Percentiles rank a stretch among this genome's conserved stretches.
Conservation (phyloP, 2,797 vertebrate genomes). For the Pipistrellus nathusii region DNA sequence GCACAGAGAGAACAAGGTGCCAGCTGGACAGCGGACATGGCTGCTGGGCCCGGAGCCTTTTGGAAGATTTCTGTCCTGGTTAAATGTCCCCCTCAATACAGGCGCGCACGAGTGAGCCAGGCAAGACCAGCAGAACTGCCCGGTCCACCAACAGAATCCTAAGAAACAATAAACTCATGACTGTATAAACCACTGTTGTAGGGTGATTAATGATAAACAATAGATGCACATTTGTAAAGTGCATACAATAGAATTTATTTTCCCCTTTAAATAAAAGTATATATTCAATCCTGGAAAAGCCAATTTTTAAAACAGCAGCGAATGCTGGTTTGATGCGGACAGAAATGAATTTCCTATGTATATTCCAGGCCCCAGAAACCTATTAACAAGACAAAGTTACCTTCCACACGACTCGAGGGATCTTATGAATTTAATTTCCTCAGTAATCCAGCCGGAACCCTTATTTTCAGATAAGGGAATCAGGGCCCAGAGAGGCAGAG, state of each 20-base stretch:
- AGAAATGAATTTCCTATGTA: neutral
- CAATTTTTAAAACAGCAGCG: neutral
- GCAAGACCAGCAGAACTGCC: neutral
- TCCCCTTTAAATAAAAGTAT: neutral
- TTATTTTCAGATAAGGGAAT: neutral
- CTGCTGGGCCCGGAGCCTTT: too few species aligned
- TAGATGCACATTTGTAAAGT: neutral
- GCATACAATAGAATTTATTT: neutral
- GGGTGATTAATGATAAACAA: neutral
- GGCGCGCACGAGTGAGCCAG: rapidly evolving
- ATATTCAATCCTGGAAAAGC: neutral
- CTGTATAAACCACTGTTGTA: neutral
- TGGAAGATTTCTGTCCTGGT: neutral
- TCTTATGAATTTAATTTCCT: neutral
- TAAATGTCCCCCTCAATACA: neutral
- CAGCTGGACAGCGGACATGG: rapidly evolving
- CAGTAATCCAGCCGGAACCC: neutral
- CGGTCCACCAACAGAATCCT: neutral
- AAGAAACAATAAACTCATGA: neutral
- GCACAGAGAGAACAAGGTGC: neutral
- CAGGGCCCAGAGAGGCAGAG: neutral
- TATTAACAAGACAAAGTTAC: neutral
- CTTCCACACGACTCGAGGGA: neutral
- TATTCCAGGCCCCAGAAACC: neutral
- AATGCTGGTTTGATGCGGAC: neutral